A percentile compares a stretch with the other conserved stretches of the same genome.
These are phyloP conservation scores for Caenorhabditis becei DNA, from an alignment of 2,888 invertebrate genomes.

Conservation along the genomic window DNA sequence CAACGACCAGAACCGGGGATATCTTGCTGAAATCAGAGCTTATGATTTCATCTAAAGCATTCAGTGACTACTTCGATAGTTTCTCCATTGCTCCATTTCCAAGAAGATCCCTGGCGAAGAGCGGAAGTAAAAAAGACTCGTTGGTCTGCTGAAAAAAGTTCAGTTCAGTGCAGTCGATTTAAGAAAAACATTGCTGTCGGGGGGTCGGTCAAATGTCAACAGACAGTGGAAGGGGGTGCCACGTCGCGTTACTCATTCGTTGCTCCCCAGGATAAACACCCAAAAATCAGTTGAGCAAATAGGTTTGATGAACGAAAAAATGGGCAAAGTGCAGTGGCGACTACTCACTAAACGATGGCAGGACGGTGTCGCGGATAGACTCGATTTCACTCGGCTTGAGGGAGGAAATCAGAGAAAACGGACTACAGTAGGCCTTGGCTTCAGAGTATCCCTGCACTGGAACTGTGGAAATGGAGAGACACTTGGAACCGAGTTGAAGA, in stretches of 20 bases:
- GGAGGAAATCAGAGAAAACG: slow-evolving; percentile 34
- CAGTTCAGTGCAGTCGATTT: background rate
- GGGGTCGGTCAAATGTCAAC: slow-evolving; percentile 38
- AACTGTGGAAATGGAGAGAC: slow-evolving; percentile 43
- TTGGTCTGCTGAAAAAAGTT: slow-evolving; percentile 50
- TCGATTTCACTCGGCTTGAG: slow-evolving; percentile 51
- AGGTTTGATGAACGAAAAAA: slow-evolving; percentile 6
- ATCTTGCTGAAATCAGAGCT: slow-evolving; percentile 31
- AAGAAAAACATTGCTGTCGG: slow-evolving; percentile 15
- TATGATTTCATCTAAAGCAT: too few relatives aligned
- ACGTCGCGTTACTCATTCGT: slow-evolving; percentile 33
- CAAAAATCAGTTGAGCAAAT: slow-evolving; percentile 48
- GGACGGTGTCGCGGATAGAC: slow-evolving; percentile 29
- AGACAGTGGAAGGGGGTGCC: slow-evolving; percentile 57
- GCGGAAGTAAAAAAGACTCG: slow-evolving; percentile 69
- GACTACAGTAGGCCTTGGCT: slow-evolving; percentile 44
- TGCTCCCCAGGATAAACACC: slow-evolving; percentile 37
- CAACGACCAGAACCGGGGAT: slow-evolving; percentile 64
- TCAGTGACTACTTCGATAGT: slow-evolving; percentile 44
- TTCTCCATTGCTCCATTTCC: slow-evolving; percentile 74
- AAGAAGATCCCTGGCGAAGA: slow-evolving; percentile 67
- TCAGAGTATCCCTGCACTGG: slow-evolving; percentile 44
- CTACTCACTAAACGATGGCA: slow-evolving; percentile 41
- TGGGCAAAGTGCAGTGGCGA: slow-evolving; percentile 9
- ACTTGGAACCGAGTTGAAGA: slow-evolving; percentile 50